Base-by-base conservation (phyloP, 2,113 vertebrate genomes). In the Psittacula cyanocephala region DNA sequence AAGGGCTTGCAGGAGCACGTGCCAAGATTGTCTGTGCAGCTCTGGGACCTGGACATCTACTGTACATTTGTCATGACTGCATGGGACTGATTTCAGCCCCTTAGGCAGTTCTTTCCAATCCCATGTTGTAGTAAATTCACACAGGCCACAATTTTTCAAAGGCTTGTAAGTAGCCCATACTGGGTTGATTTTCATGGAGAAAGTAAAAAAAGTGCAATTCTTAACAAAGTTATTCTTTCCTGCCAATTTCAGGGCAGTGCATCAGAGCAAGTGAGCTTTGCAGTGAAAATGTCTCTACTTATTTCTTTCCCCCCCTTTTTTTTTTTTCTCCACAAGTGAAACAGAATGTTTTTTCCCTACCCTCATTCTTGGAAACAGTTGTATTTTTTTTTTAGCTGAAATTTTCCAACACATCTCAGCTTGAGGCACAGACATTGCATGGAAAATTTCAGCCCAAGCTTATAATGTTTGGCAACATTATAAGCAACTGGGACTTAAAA, bases 381-480 rank as follows among this genome's bases (percentile, higher is more conserved):
- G 10, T 52, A 33, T 59, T 91, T 95, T 83, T 95, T 83, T 89
- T 95, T 95, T 82, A 93, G 81, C 67, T 94, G 64, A 90, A 83
- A 47, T 80, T 96, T 96, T 91, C 93, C 82, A 90, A 75, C 72
- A 88, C 72, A 93, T 88, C 92, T 95, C 79, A 86, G 33, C 84
- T 70, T 78, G 82, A 97, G 71, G 84, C 68, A 43, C 37, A 94
- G 84, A 53, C 59, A 53, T 50, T 47, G 89, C 72, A 78, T 64
- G 90, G 88, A 95, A 96, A 90, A 88, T 86, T 93, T 96, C 68
- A 86, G 91, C 55, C 55, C 50, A 70, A 90, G 70, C 22, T 59
- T 80, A 93, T 81, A 82, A 71, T 46, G 68, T 88, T 50, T 97
- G 91, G 67, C 93, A 78, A 94, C 77, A 53, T 85, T 80, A 33